Conservation (phyloP, 2,888 invertebrate species). For the Rhamphomyia laevipes region DNA sequence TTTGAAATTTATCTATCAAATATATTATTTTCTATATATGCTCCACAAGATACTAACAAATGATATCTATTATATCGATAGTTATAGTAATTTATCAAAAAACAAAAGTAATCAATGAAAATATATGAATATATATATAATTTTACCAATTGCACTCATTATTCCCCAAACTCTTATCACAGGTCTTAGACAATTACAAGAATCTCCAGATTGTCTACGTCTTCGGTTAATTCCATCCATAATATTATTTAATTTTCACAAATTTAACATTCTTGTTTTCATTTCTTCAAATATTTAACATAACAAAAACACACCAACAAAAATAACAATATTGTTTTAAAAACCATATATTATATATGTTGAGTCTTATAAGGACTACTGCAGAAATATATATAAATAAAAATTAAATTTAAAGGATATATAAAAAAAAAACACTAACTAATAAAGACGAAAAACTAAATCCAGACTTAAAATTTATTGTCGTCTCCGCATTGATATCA, state of each 20-base stretch:
- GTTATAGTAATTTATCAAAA: too few relatives aligned
- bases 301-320: not conserved
- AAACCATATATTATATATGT: too few relatives aligned
- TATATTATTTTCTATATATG: too few relatives aligned
- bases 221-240: constrained; percentile 28
- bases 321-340: not conserved
- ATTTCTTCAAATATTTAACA: not conserved
- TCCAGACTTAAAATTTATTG: constrained; percentile 2
- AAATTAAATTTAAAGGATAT: too few relatives aligned
- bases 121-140: too few relatives aligned
- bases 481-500: constrained; percentile 3
- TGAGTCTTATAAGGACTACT: not conserved
- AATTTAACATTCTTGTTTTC: too few relatives aligned
- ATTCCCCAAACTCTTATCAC: constrained; percentile 35
- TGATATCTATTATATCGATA: too few relatives aligned
- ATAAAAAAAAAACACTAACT: not conserved
- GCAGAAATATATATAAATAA: not conserved
- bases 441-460: not conserved
- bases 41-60: too few relatives aligned
- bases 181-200: constrained; percentile 33
- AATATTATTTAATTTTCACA: not conserved
- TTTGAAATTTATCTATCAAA: too few relatives aligned
- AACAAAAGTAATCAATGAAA: too few relatives aligned
- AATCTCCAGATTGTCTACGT: constrained; percentile 32
- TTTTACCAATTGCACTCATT: constrained; percentile 35